Base-by-base conservation (phyloP, 64 coral and sea anemone species). In the Dendronephthya gigantea region DNA sequence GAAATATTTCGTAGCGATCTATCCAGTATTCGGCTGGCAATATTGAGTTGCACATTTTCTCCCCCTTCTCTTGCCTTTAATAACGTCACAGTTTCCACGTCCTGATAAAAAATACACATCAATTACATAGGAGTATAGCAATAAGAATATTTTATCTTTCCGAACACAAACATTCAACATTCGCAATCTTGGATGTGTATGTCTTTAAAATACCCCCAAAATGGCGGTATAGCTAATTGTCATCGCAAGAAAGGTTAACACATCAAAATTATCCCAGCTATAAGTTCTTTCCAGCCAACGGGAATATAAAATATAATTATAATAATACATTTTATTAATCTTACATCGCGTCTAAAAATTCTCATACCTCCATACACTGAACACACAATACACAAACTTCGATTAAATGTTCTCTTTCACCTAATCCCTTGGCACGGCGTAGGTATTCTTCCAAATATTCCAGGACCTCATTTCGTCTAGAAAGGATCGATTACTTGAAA, bases 341-440 rank as follows among this genome's bases (percentile, higher is more conserved):
- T n/a, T n/a, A n/a, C n/a, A n/a, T n/a, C n/a, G n/a, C n/a, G n/a
- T n/a, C n/a, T n/a, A n/a, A n/a, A n/a, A n/a, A 62, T 33, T 15
- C 7, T 68, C 49, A 10, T 65, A 94, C 93, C 93, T 94, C 93
- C 83, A 91, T 94, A 56, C 93, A 94, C 83, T 94, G 93, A 7
- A 94, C 85, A 49, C 83, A 94, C 65, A 94, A 31, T 9, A 91
- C 87, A 50, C 90, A 91, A 30, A 94, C 93, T 87, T 94, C 90
- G 27, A 89, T 88, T 15, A 87, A 40, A 28, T 87, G 84, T 38
- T 68, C 37, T n/a, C 48, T 62, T 16, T 81, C 70, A 7, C 68
- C 50, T 32, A 91, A 75, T 2, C 72, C 39, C 43, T 68, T 84
- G 32, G 93, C 93, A 50, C 82, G 62, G 11, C 40, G 23, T 17